Evolutionary conservation across 2,797 vertebrate species (phyloP).

Genomic region (Arnoldichthys spilopterus): DNA sequence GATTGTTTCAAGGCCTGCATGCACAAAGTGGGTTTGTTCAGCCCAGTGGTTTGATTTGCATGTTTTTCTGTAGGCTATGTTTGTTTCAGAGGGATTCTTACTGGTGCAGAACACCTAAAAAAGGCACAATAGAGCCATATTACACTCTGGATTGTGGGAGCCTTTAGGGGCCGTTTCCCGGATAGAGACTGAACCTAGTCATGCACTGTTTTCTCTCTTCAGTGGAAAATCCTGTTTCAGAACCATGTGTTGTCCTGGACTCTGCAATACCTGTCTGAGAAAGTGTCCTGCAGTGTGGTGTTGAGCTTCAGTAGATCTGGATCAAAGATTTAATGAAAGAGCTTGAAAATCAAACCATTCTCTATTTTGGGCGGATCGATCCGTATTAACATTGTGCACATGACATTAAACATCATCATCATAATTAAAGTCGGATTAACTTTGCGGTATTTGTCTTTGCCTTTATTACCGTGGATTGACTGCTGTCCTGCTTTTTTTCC

Average conservation of each 20-base stretch:
- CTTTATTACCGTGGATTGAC: background rate
- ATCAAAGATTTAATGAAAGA: background rate
- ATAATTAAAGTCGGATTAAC: background rate
- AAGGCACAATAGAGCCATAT: background rate
- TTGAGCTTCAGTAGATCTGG: background rate
- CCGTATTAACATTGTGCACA: background rate
- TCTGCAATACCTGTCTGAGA: background rate
- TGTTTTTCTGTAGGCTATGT: background rate
- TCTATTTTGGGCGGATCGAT: background rate
- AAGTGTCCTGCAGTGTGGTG: too few species aligned
- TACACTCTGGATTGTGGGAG: background rate
- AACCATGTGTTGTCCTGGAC: too few species aligned
- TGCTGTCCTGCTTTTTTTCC: background rate
- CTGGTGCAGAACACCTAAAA: background rate
- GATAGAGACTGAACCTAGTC: too few species aligned
- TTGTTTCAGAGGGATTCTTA: background rate
- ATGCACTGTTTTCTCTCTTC: too few species aligned
- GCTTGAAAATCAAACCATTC: background rate
- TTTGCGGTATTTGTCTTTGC: background rate
- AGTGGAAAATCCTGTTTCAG: too few species aligned
- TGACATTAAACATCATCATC: too few species aligned
- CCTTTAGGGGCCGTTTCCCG: too few species aligned
- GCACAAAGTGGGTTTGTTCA: background rate
- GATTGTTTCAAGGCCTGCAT: conserved; percentile 9
- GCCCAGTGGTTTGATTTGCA: background rate